Conservation (phyloP, 1,140 invertebrate species). For the Musca vetustissima region DNA sequence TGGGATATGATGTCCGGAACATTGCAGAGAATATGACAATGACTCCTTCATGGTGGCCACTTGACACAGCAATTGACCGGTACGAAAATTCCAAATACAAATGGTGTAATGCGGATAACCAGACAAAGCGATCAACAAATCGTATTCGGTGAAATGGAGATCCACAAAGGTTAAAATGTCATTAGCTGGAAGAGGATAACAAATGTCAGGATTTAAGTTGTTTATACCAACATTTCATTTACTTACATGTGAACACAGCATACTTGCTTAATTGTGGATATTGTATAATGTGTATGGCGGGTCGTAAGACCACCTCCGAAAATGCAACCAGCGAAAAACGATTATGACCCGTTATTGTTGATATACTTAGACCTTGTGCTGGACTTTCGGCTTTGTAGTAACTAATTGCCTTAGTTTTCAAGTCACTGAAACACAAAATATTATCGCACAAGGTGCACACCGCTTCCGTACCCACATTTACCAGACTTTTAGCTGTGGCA, state of each 20-base stretch:
- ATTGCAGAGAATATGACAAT: background rate
- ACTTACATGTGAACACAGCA: slow-evolving; percentile 37
- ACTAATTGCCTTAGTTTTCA: slow-evolving; percentile 31
- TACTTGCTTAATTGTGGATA: slow-evolving; percentile 43
- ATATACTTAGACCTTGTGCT: slow-evolving; percentile 34
- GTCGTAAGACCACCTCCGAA: slow-evolving; percentile 33
- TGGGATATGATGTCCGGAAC: slow-evolving; percentile 30
- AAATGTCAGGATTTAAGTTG: too few species aligned
- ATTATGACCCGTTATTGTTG: slow-evolving; percentile 37
- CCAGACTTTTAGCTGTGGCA: background rate
- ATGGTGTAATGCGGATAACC: slow-evolving; percentile 35
- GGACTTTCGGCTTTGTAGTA: slow-evolving; percentile 43
- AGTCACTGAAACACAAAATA: slow-evolving; percentile 36
- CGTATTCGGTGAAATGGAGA: slow-evolving; percentile 39
- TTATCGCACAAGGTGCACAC: slow-evolving; percentile 36
- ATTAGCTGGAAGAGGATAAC: background rate
- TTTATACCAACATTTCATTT: background rate
- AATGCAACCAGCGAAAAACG: slow-evolving; percentile 46
- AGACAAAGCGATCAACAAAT: slow-evolving; percentile 37
- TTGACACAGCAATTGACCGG: slow-evolving; percentile 25
- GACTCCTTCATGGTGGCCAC: slow-evolving; percentile 27
- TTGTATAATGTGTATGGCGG: slow-evolving; percentile 38
- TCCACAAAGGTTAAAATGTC: slow-evolving; percentile 29
- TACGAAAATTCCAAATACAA: slow-evolving; percentile 43
- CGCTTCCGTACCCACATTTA: slow-evolving; percentile 45